Evolutionary conservation across 2,888 invertebrate genomes (phyloP).

Genomic region (Nowickia ferox): DNA sequence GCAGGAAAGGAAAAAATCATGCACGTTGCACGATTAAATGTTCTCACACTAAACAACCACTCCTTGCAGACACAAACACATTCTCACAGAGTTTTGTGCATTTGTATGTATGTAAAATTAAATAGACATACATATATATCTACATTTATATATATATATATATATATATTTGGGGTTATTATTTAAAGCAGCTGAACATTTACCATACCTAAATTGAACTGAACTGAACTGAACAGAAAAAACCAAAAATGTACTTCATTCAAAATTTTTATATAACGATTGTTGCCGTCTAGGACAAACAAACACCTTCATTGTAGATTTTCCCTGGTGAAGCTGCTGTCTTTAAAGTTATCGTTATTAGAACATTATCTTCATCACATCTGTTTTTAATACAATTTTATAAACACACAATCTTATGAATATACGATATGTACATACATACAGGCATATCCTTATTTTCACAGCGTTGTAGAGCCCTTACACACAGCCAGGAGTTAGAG

Average conservation of each 20-base stretch:
- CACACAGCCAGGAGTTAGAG: neutral
- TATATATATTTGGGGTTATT: conserved; percentile 5
- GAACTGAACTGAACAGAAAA: neutral
- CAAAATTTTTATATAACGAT: neutral
- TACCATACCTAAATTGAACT: neutral
- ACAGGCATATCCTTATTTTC: neutral
- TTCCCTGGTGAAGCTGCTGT: neutral
- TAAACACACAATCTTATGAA: no score
- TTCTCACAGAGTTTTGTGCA: neutral
- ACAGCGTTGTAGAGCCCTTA: neutral
- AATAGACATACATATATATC: neutral
- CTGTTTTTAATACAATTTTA: conserved; percentile 45
- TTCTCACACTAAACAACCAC: neutral
- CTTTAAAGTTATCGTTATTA: conserved; percentile 39
- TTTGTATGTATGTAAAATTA: neutral
- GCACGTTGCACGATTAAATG: neutral
- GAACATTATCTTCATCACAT: conserved; percentile 40
- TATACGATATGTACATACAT: no score
- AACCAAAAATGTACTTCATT: neutral
- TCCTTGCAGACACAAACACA: conserved; percentile 10
- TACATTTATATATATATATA: neutral
- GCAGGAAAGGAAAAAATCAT: neutral
- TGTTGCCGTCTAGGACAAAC: conserved; percentile 31
- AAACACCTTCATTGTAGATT: neutral
- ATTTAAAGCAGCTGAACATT: conserved; percentile 61